Evolutionary conservation across 2,888 invertebrate species (phyloP), one percentile per base, ranked within the genome.

Genomic region (Drosophila mettleri): DNA sequence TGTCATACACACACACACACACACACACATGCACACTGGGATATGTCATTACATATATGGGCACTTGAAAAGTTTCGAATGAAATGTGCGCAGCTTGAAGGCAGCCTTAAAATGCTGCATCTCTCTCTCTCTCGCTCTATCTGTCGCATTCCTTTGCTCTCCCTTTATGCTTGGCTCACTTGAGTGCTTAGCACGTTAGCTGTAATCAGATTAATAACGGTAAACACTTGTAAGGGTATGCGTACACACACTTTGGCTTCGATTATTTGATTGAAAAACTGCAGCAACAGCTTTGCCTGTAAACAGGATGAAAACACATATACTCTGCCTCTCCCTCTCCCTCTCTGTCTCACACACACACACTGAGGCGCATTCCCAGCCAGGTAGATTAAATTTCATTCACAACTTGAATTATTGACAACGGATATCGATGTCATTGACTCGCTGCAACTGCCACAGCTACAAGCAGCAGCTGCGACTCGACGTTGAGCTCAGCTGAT

Each of bases 131-230:
- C 29, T 10, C 8, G 36, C 33, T 14, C 20, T 12, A 5, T 49
- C 22, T 10, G 1, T 22, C 14, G 3, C 22, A 41, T 14, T 14
- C 41, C 7, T 20, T 12, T 39, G 12, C 39, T 12, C 29, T 29
- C 29, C 3, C 29, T 29, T 7, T 29, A 2, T 31, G 14, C 61
- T 18, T 12, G 36, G 48, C 34, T 20, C 46, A 51, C 52, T 29
- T 62, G 36, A 34, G 31, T 48, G n/a, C 46, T 58, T 49, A 51
- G 52, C 57, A 59, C 58, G 75, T 80, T 78, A 78, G 69, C 80
- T 84, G 74, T 80, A 82, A 86, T 86, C 80, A 76, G 82, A 86
- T 86, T 86, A 84, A 87, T 84, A 86, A 82, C 69, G 64, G 78
- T 80, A 82, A 82, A 85, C 78, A 85, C 71, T 78, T 74, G 72